Evolutionary conservation across 2,113 vertebrate species (phyloP).

Genomic region (Eclectus roratus): DNA sequence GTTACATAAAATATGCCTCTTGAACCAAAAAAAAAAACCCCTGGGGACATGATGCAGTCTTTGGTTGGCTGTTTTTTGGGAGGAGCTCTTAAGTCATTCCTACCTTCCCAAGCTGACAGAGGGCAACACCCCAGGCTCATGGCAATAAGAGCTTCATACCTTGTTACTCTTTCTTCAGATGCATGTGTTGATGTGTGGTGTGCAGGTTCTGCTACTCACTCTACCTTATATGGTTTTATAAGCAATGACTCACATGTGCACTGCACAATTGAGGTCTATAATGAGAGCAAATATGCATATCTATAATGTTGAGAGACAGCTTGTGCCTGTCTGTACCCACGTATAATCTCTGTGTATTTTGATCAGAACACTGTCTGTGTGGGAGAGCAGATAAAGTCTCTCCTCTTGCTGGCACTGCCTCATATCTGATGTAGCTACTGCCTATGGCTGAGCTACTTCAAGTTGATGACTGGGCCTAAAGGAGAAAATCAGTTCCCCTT

Average conservation of each 20-base stretch:
- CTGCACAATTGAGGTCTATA: not conserved
- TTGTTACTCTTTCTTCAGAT: not conserved
- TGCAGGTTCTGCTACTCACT: not conserved
- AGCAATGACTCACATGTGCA: constrained; percentile 6
- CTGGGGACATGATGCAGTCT: not conserved
- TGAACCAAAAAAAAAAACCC: not conserved
- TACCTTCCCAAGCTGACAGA: not conserved
- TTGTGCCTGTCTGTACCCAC: constrained; percentile 32
- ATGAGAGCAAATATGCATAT: not conserved
- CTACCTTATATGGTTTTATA: not conserved
- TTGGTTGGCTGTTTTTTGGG: not conserved
- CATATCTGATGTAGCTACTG: not conserved
- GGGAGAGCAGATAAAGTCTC: not conserved
- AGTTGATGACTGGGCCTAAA: not conserved
- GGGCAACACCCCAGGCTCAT: not conserved
- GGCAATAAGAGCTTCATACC: not conserved
- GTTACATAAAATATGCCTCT: not conserved
- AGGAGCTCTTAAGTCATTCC: not conserved
- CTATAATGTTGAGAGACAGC: constrained; percentile 1
- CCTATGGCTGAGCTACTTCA: constrained; percentile 5
- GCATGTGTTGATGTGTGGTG: not conserved
- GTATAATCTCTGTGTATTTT: not conserved
- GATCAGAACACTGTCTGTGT: not conserved
- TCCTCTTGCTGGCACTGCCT: constrained; percentile 16
- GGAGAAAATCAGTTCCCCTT: not conserved